These are phyloP conservation scores for Haliaeetus leucogaster DNA, from an alignment of 2,113 vertebrate genomes.

Conservation along the genomic window DNA sequence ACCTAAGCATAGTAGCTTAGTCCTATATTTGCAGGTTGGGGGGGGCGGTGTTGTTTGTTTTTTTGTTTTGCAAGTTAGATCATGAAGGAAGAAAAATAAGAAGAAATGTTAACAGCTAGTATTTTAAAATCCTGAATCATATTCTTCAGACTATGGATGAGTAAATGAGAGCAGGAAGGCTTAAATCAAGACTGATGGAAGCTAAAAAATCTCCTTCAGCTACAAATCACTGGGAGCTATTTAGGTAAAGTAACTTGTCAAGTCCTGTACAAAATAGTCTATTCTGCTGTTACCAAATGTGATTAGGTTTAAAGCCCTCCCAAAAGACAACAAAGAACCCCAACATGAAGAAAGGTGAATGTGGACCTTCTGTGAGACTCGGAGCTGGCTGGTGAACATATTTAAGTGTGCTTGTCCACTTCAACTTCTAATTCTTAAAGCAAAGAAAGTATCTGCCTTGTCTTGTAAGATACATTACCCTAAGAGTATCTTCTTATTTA, in stretches of 20 bases:
- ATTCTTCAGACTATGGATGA: background rate
- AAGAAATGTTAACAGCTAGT: background rate
- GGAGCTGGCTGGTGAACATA: background rate
- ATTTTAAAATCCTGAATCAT: background rate
- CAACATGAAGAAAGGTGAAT: background rate
- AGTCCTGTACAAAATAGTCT: background rate
- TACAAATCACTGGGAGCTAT: background rate
- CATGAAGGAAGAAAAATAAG: background rate
- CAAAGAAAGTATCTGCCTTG: background rate
- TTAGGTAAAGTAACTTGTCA: background rate
- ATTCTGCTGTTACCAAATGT: background rate
- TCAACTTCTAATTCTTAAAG: background rate
- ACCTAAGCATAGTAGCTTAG: background rate
- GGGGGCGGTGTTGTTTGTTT: rapidly evolving
- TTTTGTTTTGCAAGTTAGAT: background rate
- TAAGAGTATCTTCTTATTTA: background rate
- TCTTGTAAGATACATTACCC: background rate
- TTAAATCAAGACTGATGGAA: background rate
- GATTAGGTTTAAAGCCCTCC: background rate
- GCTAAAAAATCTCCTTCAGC: background rate
- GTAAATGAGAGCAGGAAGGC: background rate
- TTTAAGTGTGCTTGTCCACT: background rate
- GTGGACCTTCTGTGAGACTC: background rate
- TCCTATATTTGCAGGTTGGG: background rate
- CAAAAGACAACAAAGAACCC: background rate